Percentiles rank a stretch among this genome's conserved stretches.
phyloP scores from a whole-genome alignment of 1,140 invertebrate species.

The Rhizoglyphus robini region DNA sequence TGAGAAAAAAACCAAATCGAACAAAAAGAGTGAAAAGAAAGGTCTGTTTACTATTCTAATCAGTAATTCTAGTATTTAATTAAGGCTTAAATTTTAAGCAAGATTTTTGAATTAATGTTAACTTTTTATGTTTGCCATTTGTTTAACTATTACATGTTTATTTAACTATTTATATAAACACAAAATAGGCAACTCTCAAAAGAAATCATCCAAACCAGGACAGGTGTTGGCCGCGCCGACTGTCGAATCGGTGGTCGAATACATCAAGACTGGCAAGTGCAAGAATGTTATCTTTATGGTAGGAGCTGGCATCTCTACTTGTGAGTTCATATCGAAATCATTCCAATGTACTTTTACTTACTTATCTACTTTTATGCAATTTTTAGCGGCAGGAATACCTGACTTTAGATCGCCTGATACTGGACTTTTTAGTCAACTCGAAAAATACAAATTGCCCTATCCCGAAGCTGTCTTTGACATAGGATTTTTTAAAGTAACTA shows the following conservation, averaged over 20 bases:
- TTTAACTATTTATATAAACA: too few species aligned
- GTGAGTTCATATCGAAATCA: slow-evolving; percentile 42
- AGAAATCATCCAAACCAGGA: too few species aligned
- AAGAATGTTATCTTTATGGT: slow-evolving; percentile 81
- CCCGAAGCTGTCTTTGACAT: slow-evolving; percentile 94
- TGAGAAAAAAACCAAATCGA: too few species aligned
- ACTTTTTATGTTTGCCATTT: too few species aligned
- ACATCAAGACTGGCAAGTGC: slow-evolving; percentile 54
- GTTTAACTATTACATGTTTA: too few species aligned
- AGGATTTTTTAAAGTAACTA: slow-evolving; percentile 33
- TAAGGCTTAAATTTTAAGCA: too few species aligned
- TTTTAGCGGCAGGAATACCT: slow-evolving; percentile 79
- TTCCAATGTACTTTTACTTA: slow-evolving; percentile 2
- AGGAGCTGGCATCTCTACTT: slow-evolving; percentile 86
- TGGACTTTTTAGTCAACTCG: slow-evolving; percentile 79
- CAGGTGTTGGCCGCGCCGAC: too few species aligned
- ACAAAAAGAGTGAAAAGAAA: too few species aligned
- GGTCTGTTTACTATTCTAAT: too few species aligned
- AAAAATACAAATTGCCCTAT: slow-evolving; percentile 78
- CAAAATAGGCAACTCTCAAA: too few species aligned
- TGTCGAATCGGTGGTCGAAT: neutral
- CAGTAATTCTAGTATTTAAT: too few species aligned
- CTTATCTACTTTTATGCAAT: slow-evolving; percentile 20
- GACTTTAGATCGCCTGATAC: slow-evolving; percentile 80
- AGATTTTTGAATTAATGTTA: too few species aligned